Evolutionary conservation across 2,113 vertebrate genomes (phyloP), one percentile per base, ranked within the genome.

Genomic region (Ctenodactylus gundi): DNA sequence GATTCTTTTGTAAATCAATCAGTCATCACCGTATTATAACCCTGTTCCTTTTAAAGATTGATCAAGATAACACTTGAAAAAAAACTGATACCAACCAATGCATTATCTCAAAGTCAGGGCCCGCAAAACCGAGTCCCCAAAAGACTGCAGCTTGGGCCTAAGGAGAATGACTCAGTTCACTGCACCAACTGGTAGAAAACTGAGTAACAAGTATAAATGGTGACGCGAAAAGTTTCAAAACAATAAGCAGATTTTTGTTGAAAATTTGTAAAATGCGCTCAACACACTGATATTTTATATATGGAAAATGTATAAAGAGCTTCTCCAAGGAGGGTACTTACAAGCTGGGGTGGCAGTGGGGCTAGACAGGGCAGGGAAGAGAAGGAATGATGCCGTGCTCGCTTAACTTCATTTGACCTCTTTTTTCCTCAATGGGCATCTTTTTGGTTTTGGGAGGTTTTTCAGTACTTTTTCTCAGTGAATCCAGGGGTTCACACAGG

Each of bases 1-100:
- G 9, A 49, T 36, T 67, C 0, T 17, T 64, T 65, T 21, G 23
- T 68, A 72, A 58, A 36, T 36, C 49, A 92, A n/a, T 27, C 51
- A n/a, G 57, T 89, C 55, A 90, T 85, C 57, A 95, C 27, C 49
- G 34, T 51, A 72, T 90, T 39, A 86, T 87, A 77, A 93, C 25
- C 46, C 6, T 75, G 27, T 67, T 62, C 44, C 60, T 85, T 72
- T 51, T 83, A 86, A 64, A 13, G 73, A 94, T 39, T 53, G 51
- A 81, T 46, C 60, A 92, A 77, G 53, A 39, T 53, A 64, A 41
- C 15, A 36, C 20, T 80, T 93, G 23, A 57, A 57, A 57, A 36
- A 72, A 88, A 58, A 57, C 8, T 27, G 27, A 3, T 6, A 44
- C 55, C 7, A 62, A 64, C 21, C 23, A 67, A 49, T 39, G 67